Base-by-base conservation (phyloP, 2,888 invertebrate species). In the Lysandra bellargus region DNA sequence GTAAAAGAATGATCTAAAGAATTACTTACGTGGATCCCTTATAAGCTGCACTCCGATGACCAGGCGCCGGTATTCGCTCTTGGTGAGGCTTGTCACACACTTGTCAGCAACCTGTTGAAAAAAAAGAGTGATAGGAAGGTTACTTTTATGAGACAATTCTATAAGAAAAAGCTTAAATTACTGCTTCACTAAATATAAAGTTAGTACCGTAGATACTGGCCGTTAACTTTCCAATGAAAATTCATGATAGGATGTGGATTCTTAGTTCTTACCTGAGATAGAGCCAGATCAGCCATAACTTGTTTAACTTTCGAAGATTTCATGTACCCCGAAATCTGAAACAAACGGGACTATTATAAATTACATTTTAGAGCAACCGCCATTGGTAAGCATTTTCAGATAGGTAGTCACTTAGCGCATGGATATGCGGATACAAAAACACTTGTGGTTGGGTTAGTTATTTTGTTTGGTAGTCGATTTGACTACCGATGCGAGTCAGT, bases 1-100 rank as follows among this genome's bases (percentile, higher is more conserved):
- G 17, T 53, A 12, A 4, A 53, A 14, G 3, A 5, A 1, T 17
- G 2, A 57, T 57, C 17, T 4, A 4, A 23, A 23, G 23, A 30
- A 40, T 33, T 76, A 84, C 89, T 87, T 92, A 98, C 98, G 97
- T 83, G 99, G 99, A 94, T 99, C 99, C 88, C 98, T 96, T 72
- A 99, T 97, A 0, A 99, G 95, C 87, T 99, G 99, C 0, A 98
- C 96, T 0, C 99, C 99, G 83, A 99, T 98, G 85, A 98, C 97
- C 49, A 99, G 94, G 84, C 99, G 95, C 83, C 99, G 95, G 84
- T 98, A 97, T 91, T 99, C 99, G 85, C 99, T 98, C 82, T 97
- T 97, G 23, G 97, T 97, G 72, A 99, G 94, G 84, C 97, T 96
- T 83, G 97, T 97, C 1, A 98, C 97, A 80, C 97, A 97, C 86